Conservation (phyloP, 2,888 invertebrate genomes). For the Pristionchus entomophagus region DNA sequence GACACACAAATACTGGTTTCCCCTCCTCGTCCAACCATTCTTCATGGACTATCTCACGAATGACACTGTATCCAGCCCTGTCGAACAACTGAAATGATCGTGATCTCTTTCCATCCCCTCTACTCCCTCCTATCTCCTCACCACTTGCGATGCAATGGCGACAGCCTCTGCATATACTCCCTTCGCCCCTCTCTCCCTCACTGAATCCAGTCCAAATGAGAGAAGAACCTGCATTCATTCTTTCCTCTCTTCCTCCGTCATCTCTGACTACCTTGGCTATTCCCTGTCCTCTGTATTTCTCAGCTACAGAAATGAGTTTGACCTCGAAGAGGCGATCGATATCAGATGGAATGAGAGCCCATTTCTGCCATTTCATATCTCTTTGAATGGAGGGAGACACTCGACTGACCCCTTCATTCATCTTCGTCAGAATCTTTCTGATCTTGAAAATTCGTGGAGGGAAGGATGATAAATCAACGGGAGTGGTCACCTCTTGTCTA, state of each 20-base stretch:
- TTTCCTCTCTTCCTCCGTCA: background rate
- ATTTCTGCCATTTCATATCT: background rate
- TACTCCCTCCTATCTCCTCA: background rate
- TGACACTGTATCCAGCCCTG: background rate
- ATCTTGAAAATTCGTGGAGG: background rate
- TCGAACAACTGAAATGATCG: background rate
- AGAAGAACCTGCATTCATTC: background rate
- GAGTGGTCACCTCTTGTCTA: background rate
- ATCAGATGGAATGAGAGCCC: background rate
- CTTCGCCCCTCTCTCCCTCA: background rate
- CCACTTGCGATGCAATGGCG: constrained; percentile 1
- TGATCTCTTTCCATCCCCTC: background rate
- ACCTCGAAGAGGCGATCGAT: constrained; percentile 20
- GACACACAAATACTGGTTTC: constrained; percentile 8
- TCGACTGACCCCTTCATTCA: background rate
- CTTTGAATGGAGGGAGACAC: background rate
- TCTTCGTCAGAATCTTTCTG: background rate
- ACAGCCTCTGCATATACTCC: background rate
- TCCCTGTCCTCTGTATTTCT: background rate
- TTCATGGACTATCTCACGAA: constrained; percentile 19
- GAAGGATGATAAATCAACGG: background rate
- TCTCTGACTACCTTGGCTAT: background rate
- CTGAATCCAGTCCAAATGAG: background rate
- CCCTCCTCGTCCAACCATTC: constrained; percentile 1
- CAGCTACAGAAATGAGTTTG: constrained; percentile 18